phyloP scores from a whole-genome alignment of 2,888 invertebrate genomes.

The Entomobrya multifasciata region DNA sequence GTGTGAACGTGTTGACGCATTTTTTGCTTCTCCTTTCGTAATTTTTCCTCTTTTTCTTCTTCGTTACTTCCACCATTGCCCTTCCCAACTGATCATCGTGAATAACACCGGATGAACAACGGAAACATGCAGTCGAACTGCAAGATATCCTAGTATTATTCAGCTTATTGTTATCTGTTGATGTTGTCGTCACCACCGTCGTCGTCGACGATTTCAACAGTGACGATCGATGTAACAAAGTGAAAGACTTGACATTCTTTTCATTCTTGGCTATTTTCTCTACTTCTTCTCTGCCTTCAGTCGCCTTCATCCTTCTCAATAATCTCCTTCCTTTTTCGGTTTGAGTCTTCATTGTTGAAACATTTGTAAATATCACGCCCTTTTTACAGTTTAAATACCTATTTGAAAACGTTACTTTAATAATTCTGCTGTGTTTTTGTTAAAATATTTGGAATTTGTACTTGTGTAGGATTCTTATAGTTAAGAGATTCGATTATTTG shows the following conservation, averaged over 20 bases:
- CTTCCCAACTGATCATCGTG: not conserved
- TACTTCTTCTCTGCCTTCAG: not conserved
- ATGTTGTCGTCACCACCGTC: not conserved
- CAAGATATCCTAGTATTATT: not conserved
- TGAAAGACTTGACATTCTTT: conserved; percentile 7
- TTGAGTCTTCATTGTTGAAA: not conserved
- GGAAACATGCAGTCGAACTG: not conserved
- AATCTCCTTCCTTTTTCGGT: not conserved
- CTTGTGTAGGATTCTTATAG: not conserved
- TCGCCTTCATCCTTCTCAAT: not conserved
- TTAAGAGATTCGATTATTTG: conserved; percentile 4
- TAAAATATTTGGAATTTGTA: not conserved
- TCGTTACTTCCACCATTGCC: not conserved
- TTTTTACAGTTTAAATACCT: not conserved
- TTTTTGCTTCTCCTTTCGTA: no score
- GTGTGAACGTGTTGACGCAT: no score
- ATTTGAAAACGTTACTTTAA: no score
- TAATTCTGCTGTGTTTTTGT: not conserved
- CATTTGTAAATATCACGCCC: not conserved
- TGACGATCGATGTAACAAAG: not conserved
- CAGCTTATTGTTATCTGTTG: not conserved
- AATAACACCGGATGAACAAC: not conserved
- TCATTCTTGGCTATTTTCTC: not conserved
- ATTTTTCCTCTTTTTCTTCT: no score
- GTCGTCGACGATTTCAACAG: not conserved